phyloP scores from a whole-genome alignment of 2,888 invertebrate genomes.

The Nycteola revayana region DNA sequence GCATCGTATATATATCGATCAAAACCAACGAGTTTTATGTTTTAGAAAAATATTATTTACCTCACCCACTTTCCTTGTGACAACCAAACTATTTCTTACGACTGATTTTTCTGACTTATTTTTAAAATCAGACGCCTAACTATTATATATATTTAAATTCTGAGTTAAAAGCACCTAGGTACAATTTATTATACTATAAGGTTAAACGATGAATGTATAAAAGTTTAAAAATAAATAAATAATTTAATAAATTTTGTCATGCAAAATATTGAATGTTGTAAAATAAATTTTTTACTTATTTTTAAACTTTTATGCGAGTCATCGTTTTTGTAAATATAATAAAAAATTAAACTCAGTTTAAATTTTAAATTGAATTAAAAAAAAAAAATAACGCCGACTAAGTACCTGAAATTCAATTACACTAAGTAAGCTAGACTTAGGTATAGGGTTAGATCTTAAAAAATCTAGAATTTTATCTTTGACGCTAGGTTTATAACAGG shows the following conservation, averaged over 20 bases:
- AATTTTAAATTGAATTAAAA: conserved; percentile 33
- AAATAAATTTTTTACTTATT: conserved; percentile 8
- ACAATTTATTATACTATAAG: conserved; percentile 54
- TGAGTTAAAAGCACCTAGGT: conserved; percentile 64
- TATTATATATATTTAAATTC: conserved; percentile 28
- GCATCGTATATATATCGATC: no score
- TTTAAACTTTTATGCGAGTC: conserved; percentile 40
- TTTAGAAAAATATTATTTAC: not conserved
- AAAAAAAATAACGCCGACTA: conserved; percentile 63
- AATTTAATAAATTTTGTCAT: not conserved
- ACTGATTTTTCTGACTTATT: conserved; percentile 15
- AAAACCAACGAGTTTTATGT: no score
- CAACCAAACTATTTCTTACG: no score
- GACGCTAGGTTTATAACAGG: conserved; percentile 75
- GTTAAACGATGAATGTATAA: conserved; percentile 21
- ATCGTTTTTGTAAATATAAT: conserved; percentile 59
- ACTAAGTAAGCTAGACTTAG: conserved; percentile 71
- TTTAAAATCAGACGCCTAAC: conserved; percentile 19
- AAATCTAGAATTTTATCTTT: conserved; percentile 69
- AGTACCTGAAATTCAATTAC: conserved; percentile 81
- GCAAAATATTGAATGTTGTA: conserved; percentile 3
- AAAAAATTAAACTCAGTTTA: conserved; percentile 38
- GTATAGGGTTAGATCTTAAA: conserved; percentile 65
- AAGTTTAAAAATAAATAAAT: conserved; percentile 27
- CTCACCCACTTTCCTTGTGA: not conserved